Evolutionary conservation across 2,797 vertebrate genomes (phyloP).

Genomic region (Microchirus variegatus): DNA sequence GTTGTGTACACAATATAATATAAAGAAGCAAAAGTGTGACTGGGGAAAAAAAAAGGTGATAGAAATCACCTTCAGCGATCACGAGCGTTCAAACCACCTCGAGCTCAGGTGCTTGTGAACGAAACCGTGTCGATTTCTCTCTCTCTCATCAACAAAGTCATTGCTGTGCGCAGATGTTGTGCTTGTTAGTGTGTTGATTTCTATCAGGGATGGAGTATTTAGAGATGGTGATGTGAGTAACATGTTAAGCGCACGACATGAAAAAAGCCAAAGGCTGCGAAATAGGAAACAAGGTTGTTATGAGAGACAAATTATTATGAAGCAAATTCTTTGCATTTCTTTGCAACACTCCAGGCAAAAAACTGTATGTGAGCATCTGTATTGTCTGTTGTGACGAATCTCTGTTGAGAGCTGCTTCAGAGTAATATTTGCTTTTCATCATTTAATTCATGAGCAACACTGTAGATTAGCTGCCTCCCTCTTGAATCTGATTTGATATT

Average conservation of each 20-base stretch:
- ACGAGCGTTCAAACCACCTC: neutral
- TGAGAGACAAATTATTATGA: constrained; percentile 65
- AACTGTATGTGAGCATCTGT: constrained; percentile 38
- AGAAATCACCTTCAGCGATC: constrained; percentile 21
- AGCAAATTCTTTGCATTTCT: constrained; percentile 52
- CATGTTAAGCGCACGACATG: constrained; percentile 60
- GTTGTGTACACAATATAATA: constrained; percentile 47
- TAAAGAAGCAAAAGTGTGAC: constrained; percentile 40
- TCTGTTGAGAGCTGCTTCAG: constrained; percentile 18
- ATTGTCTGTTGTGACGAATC: constrained; percentile 43
- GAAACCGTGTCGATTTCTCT: neutral
- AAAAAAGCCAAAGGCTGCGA: constrained; percentile 59
- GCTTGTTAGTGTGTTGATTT: constrained; percentile 45
- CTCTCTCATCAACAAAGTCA: constrained; percentile 1
- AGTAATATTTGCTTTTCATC: constrained; percentile 42
- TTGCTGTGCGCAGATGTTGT: constrained; percentile 43
- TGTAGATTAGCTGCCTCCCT: constrained; percentile 26
- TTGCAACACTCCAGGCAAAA: constrained; percentile 54
- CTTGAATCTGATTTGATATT: constrained; percentile 28
- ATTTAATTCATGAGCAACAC: constrained; percentile 41
- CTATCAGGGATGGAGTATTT: constrained; percentile 49
- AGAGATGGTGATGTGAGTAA: constrained; percentile 41
- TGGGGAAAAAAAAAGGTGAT: constrained; percentile 49
- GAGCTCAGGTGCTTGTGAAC: constrained; percentile 36
- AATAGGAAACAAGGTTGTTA: constrained; percentile 51